A percentile compares a stretch with the other conserved stretches of the same genome.
These are phyloP conservation scores for Campodea augens DNA, from an alignment of 1,140 invertebrate genomes.

Conservation along the genomic window DNA sequence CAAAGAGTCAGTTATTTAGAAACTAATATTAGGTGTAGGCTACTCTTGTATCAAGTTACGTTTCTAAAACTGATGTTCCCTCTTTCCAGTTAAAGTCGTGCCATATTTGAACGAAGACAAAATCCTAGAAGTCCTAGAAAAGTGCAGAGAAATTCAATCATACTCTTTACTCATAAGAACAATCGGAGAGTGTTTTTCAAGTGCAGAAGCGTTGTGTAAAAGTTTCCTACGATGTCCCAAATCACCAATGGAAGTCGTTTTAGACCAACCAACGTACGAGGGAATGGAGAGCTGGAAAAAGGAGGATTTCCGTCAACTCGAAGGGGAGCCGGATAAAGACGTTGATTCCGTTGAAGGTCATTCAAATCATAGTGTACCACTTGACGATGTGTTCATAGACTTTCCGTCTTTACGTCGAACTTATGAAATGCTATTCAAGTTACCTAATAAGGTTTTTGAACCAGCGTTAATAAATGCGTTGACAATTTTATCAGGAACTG, in stretches of 20 bases:
- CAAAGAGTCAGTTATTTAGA: no score
- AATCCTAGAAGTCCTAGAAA: slow-evolving; percentile 39
- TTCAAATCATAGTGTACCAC: no score
- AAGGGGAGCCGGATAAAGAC: slow-evolving; percentile 67
- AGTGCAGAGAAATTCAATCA: slow-evolving; percentile 35
- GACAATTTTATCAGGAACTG: slow-evolving; percentile 44
- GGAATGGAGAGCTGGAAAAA: slow-evolving; percentile 31
- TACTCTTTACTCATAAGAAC: slow-evolving; percentile 45
- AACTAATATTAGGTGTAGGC: no score
- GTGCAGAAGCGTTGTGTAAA: slow-evolving; percentile 40
- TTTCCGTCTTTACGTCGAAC: slow-evolving; percentile 38
- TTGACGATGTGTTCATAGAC: slow-evolving; percentile 34
- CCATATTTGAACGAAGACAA: slow-evolving; percentile 42
- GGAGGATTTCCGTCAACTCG: slow-evolving; percentile 42
- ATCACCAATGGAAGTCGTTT: slow-evolving; percentile 25
- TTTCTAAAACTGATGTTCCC: no score
- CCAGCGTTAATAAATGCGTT: slow-evolving; percentile 59
- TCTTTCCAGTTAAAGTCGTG: slow-evolving; percentile 25
- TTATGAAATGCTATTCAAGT: slow-evolving; percentile 34
- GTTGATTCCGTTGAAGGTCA: slow-evolving; percentile 46
- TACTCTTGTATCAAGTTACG: no score
- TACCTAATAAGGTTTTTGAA: slow-evolving; percentile 36
- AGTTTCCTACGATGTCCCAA: slow-evolving; percentile 37
- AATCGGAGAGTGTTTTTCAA: slow-evolving; percentile 49
- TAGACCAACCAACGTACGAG: slow-evolving; percentile 25